These are phyloP conservation scores for Sinocyclocheilus grahami DNA, from an alignment of 2,113 vertebrate species.

Conservation along the genomic window DNA sequence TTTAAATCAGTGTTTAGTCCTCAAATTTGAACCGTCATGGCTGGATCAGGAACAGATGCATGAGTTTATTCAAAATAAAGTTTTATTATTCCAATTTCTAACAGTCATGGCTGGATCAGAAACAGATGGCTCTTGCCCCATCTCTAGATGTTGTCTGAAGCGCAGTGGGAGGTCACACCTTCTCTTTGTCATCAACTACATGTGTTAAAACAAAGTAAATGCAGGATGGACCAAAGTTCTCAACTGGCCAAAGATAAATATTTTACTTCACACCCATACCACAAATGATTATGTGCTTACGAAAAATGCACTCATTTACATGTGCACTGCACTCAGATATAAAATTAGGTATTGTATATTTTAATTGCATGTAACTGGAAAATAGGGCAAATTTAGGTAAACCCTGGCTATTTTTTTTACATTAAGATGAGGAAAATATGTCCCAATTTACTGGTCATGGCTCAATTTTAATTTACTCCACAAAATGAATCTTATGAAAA, in stretches of 20 bases:
- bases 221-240: neutral
- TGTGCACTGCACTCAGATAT: neutral
- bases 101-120: conserved; percentile 13
- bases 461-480: no score
- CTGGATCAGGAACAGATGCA: conserved; percentile 14
- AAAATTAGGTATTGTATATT: neutral
- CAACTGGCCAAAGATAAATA: conserved; percentile 3
- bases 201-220: conserved; percentile 23
- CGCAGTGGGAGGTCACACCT: conserved; percentile 8
- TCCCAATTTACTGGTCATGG: no score
- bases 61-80: neutral
- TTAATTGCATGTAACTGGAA: neutral
- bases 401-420: neutral
- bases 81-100: conserved; percentile 15
- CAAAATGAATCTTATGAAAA: no score
- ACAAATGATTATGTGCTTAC: neutral
- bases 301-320: neutral
- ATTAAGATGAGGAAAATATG: no score
- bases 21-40: neutral
- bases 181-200: conserved; percentile 23
- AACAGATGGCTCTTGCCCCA: conserved; percentile 11
- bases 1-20: conserved; percentile 16
- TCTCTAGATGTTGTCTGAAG: neutral
- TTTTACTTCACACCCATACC: neutral
- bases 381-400: neutral